Base-by-base conservation (phyloP, 2,797 vertebrate genomes). In the Mormyrops boulengeri region DNA sequence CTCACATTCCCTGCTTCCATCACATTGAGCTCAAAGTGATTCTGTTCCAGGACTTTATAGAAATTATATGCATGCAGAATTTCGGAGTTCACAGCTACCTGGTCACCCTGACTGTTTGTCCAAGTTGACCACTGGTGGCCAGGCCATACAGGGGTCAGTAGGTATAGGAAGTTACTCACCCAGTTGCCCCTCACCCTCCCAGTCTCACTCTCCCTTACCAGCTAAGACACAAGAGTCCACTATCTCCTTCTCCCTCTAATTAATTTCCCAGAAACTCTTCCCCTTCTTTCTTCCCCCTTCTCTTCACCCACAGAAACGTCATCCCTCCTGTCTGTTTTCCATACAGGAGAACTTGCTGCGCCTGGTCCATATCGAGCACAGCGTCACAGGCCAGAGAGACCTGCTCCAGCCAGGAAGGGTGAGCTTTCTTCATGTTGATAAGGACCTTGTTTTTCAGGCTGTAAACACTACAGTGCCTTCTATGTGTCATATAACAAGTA, bases 281-380 rank as follows among this genome's bases (percentile, higher is more conserved):
- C 82, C n/a, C 44, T 85, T 84, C 44, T 44, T 49, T 12, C 4
- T 22, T 85, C n/a, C 82, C 92, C 94, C 92, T n/a, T 91, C 84
- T 92, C 93, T 94, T 93, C 91, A 19, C 90, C 93, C 91, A 26
- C 90, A 69, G 88, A 89, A 90, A 52, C 4, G 0, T 86, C 41
- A 60, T 66, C 26, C 60, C 69, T 60, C 57, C 62, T 73, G 26
- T 87, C 26, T 88, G n/a, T 90, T 60, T 77, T 90, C 66, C 87
- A 47, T 88, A 91, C 89, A 99, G 98, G 98, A 99, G 95, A 99
- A 98, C 92, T 90, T 99, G 92, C 97, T 99, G 94, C 97, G 98
- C 90, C 95, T 99, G 95, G 97, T 99, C 91, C 97, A 99, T 93
- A 98, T 99, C 7, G 97, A 99, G 91, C 96, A 98, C 95, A 99